phyloP scores from a whole-genome alignment of 2,113 vertebrate species.

The Cebus imitator region DNA sequence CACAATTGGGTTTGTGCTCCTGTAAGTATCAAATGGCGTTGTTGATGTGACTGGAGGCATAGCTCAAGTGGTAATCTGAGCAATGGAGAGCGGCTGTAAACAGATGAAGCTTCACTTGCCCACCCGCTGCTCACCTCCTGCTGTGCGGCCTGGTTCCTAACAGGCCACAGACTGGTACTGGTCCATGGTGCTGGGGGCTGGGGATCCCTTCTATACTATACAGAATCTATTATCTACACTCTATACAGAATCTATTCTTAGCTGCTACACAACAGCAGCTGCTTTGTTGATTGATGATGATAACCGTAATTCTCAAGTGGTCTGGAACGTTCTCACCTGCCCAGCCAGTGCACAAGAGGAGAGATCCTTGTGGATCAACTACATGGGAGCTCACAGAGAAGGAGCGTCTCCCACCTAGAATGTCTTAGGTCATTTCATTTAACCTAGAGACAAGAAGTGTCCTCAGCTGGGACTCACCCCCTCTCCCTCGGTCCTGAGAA shows the following conservation, averaged over 20 bases:
- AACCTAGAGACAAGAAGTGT: neutral
- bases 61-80: no score
- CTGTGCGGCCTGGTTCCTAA: no score
- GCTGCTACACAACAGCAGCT: neutral
- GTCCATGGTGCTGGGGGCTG: no score
- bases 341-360: neutral
- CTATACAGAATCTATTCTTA: neutral
- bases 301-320: neutral
- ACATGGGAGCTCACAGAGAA: neutral
- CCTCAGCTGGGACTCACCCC: neutral
- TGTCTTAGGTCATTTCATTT: neutral
- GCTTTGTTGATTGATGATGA: neutral
- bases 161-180: no score
- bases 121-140: no score
- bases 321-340: neutral
- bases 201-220: neutral
- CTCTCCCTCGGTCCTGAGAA: fast-evolving
- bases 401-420: neutral
- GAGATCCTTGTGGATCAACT: no score
- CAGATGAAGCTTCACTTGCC: no score
- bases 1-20: no score
- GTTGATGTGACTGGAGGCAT: no score
- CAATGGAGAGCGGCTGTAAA: no score
- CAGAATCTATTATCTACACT: neutral
- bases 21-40: no score